Evolutionary conservation across 2,888 invertebrate genomes (phyloP), one percentile per base, ranked within the genome.

Genomic region (Nemotelus pantherinus): DNA sequence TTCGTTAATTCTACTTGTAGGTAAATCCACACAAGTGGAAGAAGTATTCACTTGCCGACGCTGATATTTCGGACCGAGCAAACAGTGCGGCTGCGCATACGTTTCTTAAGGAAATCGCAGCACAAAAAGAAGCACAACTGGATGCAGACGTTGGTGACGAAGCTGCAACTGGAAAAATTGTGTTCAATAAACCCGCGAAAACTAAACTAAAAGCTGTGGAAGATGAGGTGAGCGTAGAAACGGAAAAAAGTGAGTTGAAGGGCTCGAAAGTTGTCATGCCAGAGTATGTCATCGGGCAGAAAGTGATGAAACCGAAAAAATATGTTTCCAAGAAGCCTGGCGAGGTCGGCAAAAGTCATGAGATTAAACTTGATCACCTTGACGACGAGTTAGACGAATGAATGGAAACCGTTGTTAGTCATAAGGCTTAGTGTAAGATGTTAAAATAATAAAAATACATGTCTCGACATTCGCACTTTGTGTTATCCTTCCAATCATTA

Each of bases 11-110:
- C 25, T 9, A 3, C 55, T 75, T 91, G 83, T 89, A 92, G 83
- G 90, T 90, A 80, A 92, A 95, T 87, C 96, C 95, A 10, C 90
- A 93, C 79, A 94, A 93, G 84, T 96, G 94, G 94, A 92, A 90
- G 9, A 93, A 92, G 83, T 96, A 96, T 83, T 91, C 92, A 25
- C 86, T 96, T 39, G 92, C 91, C 45, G 94, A 95, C 89, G 94
- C 95, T 2, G 94, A 95, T 83, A 92, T 95, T 88, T 93, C 95
- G 0, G 94, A 95, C 77, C 89, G 89, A 75, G 92, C 92, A 60
- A 96, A 96, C 83, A 91, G 92, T 10, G 90, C 91, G 65, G 93
- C 94, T 57, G 95, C 95, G 0, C 89, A 95, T 81, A 90, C 92
- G n/a, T 93, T 95, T 84, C 88, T 95, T 50, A 89, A 89, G 77